Evolutionary conservation across 2,113 vertebrate species (phyloP).

Genomic region (Pomatostomus ruficeps): DNA sequence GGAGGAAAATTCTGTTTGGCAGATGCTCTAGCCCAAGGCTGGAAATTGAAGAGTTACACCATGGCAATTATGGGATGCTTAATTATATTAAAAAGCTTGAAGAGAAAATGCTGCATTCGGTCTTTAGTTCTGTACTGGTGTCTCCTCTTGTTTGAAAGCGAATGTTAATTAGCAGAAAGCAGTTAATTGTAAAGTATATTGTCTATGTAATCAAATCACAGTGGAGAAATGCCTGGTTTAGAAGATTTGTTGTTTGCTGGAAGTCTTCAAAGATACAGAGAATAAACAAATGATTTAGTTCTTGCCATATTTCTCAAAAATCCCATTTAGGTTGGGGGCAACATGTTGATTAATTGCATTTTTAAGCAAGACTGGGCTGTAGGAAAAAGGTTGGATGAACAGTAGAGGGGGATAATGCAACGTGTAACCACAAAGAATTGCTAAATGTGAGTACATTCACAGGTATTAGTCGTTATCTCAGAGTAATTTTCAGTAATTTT

Average conservation of each 20-base stretch:
- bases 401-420: conserved; percentile 68
- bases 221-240: neutral
- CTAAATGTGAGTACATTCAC: neutral
- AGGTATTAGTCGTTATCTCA: neutral
- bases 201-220: neutral
- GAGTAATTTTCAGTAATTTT: neutral
- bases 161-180: neutral
- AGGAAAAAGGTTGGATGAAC: neutral
- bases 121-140: neutral
- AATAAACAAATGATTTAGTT: neutral
- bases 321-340: neutral
- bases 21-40: neutral
- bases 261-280: neutral
- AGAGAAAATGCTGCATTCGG: neutral
- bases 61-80: neutral
- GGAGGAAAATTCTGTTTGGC: neutral
- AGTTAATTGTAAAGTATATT: neutral
- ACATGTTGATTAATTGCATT: neutral
- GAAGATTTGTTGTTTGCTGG: neutral
- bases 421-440: neutral
- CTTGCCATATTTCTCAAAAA: neutral
- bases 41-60: neutral
- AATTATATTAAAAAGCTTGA: neutral
- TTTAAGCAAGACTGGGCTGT: neutral
- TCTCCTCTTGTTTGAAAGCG: neutral